Conservation (phyloP, 1,140 invertebrate species). For the Ruditapes philippinarum region DNA sequence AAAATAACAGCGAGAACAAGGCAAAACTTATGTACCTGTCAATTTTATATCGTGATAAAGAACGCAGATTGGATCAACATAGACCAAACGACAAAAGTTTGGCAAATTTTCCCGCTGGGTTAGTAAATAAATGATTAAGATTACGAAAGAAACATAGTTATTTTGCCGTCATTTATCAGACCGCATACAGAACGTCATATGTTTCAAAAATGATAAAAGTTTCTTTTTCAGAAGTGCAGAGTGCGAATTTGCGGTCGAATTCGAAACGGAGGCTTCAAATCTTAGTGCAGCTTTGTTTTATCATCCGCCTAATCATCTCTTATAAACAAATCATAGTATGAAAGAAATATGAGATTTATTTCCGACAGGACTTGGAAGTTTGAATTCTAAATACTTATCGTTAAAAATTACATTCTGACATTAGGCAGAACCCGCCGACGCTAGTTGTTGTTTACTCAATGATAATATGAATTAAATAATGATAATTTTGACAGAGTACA, state of each 20-base stretch:
- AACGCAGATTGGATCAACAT: slow-evolving; percentile 12
- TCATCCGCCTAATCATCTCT: slow-evolving; percentile 23
- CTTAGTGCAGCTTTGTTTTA: slow-evolving; percentile 42
- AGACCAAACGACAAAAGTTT: slow-evolving; percentile 46
- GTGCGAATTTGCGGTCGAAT: slow-evolving; percentile 41
- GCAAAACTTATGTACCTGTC: slow-evolving; percentile 53
- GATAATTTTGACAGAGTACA: not conserved
- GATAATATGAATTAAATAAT: not conserved
- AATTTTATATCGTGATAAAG: slow-evolving; percentile 30
- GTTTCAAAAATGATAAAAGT: slow-evolving; percentile 40
- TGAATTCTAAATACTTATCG: slow-evolving; percentile 13
- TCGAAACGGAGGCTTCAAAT: slow-evolving; percentile 16
- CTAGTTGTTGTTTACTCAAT: slow-evolving; percentile 1
- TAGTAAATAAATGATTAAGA: slow-evolving; percentile 30
- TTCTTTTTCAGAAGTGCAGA: slow-evolving; percentile 18
- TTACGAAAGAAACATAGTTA: slow-evolving; percentile 19
- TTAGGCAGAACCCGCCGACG: not conserved
- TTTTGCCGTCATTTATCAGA: slow-evolving; percentile 40
- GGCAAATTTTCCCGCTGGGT: slow-evolving; percentile 42
- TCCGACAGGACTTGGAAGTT: not conserved
- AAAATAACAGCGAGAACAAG: not conserved
- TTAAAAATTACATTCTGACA: slow-evolving; percentile 15
- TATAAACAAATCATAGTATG: slow-evolving; percentile 47
- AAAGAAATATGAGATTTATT: slow-evolving; percentile 15
- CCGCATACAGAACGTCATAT: slow-evolving; percentile 26